Evolutionary conservation across 2,888 invertebrate genomes (phyloP), one percentile per base, ranked within the genome.

Genomic region (Microctonus aethiopoides): DNA sequence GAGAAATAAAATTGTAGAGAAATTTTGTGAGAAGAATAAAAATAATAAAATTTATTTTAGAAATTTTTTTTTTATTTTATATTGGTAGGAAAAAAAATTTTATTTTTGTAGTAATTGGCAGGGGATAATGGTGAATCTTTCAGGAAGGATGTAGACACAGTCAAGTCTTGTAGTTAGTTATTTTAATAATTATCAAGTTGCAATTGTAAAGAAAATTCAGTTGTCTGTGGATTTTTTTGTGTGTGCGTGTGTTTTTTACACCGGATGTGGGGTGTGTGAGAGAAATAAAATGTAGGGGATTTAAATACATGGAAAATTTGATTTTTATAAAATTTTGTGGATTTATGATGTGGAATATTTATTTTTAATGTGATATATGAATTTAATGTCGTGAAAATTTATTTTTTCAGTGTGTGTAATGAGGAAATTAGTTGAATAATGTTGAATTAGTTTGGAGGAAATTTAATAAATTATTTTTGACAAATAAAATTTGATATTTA

Each of bases 251-350:
- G 63, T 32, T 63, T 68, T n/a, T n/a, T n/a, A 34, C 63, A 68
- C 68, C 68, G 68, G 68, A 68, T 68, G 56, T 63, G 29, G 62
- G 61, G 54, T 54, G 26, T 68, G 26, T 51, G 24, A 46, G 46
- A 9, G 9, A 20, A 46, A 22, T 13, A 39, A 36, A 32, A n/a
- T 24, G 26, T 9, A 16, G n/a, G n/a, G n/a, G n/a, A n/a, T n/a
- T n/a, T n/a, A n/a, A n/a, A n/a, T n/a, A n/a, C n/a, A n/a, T n/a
- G n/a, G n/a, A n/a, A n/a, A n/a, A n/a, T n/a, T n/a, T n/a, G n/a
- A n/a, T n/a, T n/a, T n/a, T n/a, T n/a, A n/a, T n/a, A n/a, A n/a
- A n/a, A n/a, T n/a, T n/a, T n/a, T n/a, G n/a, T n/a, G n/a, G n/a
- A n/a, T n/a, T n/a, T n/a, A n/a, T n/a, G n/a, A n/a, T n/a, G n/a